Evolutionary conservation across 2,888 invertebrate genomes (phyloP).

Genomic region (Parasteatoda lunata): DNA sequence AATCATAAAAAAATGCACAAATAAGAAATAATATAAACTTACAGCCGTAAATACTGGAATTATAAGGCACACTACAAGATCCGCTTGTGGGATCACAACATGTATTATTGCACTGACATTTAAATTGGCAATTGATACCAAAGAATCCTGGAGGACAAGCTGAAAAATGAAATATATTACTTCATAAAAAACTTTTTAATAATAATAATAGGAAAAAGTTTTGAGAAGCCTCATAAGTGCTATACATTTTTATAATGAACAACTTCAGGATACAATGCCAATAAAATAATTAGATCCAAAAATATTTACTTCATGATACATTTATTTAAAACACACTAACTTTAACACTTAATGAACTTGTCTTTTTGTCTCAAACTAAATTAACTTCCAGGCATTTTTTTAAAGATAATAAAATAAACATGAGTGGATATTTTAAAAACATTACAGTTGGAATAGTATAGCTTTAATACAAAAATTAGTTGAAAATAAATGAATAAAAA

Average conservation of each 20-base stretch:
- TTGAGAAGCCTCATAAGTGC: not conserved
- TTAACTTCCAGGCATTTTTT: too few species aligned
- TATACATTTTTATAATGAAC: too few species aligned
- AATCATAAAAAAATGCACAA: too few species aligned
- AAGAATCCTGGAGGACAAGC: conserved; percentile 60
- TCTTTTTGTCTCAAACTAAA: too few species aligned
- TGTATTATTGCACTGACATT: conserved; percentile 52
- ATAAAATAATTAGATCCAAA: not conserved
- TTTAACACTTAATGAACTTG: not conserved
- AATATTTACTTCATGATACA: conserved; percentile 3
- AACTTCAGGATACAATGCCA: too few species aligned
- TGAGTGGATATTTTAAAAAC: too few species aligned
- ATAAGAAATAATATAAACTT: not conserved
- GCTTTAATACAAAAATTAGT: too few species aligned
- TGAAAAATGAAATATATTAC: not conserved
- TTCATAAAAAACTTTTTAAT: not conserved
- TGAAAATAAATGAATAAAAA: too few species aligned
- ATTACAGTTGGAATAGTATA: too few species aligned
- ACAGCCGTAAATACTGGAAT: conserved; percentile 24
- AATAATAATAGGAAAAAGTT: not conserved
- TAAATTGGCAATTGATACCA: conserved; percentile 54
- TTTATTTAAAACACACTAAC: not conserved
- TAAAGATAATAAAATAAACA: too few species aligned
- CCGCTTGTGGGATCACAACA: conserved; percentile 62
- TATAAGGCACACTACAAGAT: conserved; percentile 25